These are phyloP conservation scores for Alcedo quadribrachys DNA, from an alignment of 2,797 vertebrate species.

Conservation along the genomic window DNA sequence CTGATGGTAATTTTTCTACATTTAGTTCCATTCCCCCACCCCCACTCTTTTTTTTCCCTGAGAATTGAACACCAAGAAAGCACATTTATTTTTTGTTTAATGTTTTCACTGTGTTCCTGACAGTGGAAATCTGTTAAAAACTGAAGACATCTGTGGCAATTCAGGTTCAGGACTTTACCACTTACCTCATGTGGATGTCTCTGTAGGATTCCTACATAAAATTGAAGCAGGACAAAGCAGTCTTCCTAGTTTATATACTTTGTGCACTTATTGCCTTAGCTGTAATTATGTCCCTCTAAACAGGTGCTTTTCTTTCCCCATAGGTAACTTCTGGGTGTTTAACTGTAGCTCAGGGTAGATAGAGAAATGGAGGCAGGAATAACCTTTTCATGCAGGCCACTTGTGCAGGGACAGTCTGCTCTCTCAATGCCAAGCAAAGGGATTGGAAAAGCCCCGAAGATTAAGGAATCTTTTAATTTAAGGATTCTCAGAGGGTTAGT, in stretches of 20 bases:
- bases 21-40: fast-evolving
- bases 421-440: background rate
- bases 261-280: background rate
- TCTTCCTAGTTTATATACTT: background rate
- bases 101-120: background rate
- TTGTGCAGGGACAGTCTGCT: background rate
- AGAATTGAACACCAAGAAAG: background rate
- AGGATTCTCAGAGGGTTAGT: background rate
- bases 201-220: background rate
- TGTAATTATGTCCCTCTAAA: background rate
- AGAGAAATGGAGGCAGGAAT: background rate
- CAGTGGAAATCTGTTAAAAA: background rate
- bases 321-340: background rate
- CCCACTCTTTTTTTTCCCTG: fast-evolving
- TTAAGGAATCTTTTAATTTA: background rate
- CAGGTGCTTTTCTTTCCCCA: fast-evolving
- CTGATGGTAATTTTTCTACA: background rate
- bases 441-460: background rate
- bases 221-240: background rate
- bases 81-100: background rate
- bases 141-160: background rate
- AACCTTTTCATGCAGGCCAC: background rate
- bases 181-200: background rate
- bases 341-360: background rate
- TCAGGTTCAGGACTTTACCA: background rate